Evolutionary conservation across 2,888 invertebrate species (phyloP), one percentile per base, ranked within the genome.

Genomic region (Lamellibrachia columna): DNA sequence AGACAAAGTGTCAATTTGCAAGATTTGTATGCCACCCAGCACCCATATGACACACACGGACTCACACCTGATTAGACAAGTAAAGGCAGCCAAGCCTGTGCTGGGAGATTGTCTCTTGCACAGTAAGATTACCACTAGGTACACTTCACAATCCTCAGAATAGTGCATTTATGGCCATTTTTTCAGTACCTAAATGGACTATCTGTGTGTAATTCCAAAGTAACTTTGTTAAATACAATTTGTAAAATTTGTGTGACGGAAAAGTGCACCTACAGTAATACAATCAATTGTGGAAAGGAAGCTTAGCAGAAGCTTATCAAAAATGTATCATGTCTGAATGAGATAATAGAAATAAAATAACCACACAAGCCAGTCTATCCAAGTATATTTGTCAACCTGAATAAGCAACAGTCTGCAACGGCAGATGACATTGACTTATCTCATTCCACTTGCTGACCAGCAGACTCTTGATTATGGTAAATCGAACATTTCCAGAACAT

Each of bases 1-100:
- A 75, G 75, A 75, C 75, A 75, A 75, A 75, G 75, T 75, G 75
- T 75, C 75, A 75, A 75, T 75, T 75, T 75, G 75, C 75, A 75
- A 75, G 75, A 75, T 75, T 75, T 75, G 75, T 75, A 75, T 75
- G 75, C 75, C 75, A 75, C 22, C 4, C 75, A 15, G 75, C 75
- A 22, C 75, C 75, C 75, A 75, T 75, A 75, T 75, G 75, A 75
- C 15, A 75, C 75, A 75, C 75, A 6, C 75, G 22, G 75, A 11
- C 75, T 15, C 75, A 75, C 22, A 15, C 75, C 75, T 22, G 75
- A 75, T 75, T 75, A 75, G 15, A 22, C 75, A 22, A 75, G 75
- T 2, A 11, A 22, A 75, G 75, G 75, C 75, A 75, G 75, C n/a
- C 75, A 22, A 75, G 22, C 75, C 75, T 75, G 75, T 6, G 22